These are phyloP conservation scores for Scytalopus superciliaris DNA, from an alignment of 2,113 vertebrate genomes.

Conservation along the genomic window DNA sequence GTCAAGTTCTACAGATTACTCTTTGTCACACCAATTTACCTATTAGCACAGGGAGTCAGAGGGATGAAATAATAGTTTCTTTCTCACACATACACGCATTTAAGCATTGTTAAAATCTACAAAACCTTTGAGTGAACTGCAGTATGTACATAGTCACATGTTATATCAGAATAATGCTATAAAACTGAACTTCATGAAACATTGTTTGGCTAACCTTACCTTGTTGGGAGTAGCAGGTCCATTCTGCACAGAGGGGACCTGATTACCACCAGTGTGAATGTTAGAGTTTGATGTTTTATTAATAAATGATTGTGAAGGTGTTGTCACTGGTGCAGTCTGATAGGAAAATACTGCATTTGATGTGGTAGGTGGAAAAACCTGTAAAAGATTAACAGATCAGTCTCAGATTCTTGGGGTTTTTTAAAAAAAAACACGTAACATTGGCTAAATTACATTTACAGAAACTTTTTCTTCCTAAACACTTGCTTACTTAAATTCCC, in stretches of 20 bases:
- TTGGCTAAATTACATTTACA: neutral
- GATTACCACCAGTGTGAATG: slow-evolving; percentile 69
- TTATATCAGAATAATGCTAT: neutral
- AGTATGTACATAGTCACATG: neutral
- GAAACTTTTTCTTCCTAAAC: neutral
- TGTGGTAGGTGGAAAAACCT: slow-evolving; percentile 84
- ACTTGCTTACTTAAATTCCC: neutral
- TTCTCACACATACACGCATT: neutral
- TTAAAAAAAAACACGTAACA: neutral
- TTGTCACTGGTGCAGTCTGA: slow-evolving; percentile 76
- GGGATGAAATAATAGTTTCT: neutral
- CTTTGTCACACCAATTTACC: neutral
- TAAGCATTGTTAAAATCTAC: neutral
- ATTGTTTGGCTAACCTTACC: slow-evolving; percentile 68
- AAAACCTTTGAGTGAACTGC: neutral
- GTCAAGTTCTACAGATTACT: neutral
- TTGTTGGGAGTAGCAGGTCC: slow-evolving; percentile 78
- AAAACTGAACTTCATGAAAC: neutral
- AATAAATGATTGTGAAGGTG: slow-evolving; percentile 82
- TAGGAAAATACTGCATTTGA: slow-evolving; percentile 75
- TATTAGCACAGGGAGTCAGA: neutral
- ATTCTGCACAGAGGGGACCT: slow-evolving; percentile 78
- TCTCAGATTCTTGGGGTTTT: neutral
- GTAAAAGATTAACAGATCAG: slow-evolving; percentile 16
- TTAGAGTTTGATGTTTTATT: slow-evolving; percentile 73